Evolutionary conservation across 1,140 invertebrate genomes (phyloP), one percentile per base, ranked within the genome.

Genomic region (Phortica variegata): DNA sequence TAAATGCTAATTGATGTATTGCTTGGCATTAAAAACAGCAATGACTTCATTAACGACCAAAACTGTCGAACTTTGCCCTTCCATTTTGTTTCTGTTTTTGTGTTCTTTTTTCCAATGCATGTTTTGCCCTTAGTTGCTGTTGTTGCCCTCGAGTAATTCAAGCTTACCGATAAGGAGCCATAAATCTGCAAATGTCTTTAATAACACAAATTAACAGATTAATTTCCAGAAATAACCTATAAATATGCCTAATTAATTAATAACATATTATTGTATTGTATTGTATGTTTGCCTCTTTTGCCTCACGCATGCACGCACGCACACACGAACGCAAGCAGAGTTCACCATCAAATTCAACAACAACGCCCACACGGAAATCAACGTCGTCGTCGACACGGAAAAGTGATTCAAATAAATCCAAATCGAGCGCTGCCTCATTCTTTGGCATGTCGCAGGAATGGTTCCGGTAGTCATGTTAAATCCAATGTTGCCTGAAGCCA

Each of bases 361-460:
- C 56, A 36, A 56, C 66, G 15, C 56, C 70, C 17, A 60, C 62
- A 16, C 58, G 58, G 10, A 73, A 68, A 41, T 32, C 52, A 37
- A 47, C 53, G 21, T 12, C 36, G 18, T 15, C 43, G 33, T n/a
- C 41, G 34, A 36, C 62, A 54, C 58, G 70, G 42, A 73, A 70
- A 54, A 58, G 19, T 36, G 70, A 73, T 37, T 13, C 17, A 37
- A 53, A 26, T 29, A 73, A 70, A 54, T 52, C 61, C 21, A 74
- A 74, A 49, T 71, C 71, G 26, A 82, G 85, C 29, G 87, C 87
- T 4, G 85, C 86, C 1, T 85, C 87, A 0, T 85, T 90, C 74
- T 89, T 89, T 63, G 87, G 86, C 2, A 87, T 90, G 83, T 86
- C 87, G 3, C 85, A 84, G 12, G 87, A 89, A 66, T 89, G 87